Conservation (phyloP, 2,888 invertebrate species). For the Cryptus armator region DNA sequence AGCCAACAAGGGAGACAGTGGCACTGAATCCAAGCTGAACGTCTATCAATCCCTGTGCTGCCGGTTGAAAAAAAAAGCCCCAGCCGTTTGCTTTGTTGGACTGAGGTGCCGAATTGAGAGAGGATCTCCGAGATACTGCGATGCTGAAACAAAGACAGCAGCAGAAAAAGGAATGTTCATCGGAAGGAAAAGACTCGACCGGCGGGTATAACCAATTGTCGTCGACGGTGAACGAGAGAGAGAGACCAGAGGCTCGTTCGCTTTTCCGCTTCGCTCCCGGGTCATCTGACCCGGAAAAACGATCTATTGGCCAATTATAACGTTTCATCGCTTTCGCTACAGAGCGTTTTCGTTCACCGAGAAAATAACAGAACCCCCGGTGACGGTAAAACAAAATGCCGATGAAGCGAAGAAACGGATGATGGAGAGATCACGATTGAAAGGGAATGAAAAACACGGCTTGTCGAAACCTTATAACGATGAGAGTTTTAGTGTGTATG, state of each 20-base stretch:
- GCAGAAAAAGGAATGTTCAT: constrained; percentile 22
- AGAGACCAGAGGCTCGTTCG: constrained; percentile 19
- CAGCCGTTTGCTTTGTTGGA: constrained; percentile 57
- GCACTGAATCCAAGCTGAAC: constrained; percentile 70
- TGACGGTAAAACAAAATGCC: too few relatives aligned
- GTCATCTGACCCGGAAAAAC: constrained; percentile 6
- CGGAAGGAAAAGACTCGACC: constrained; percentile 10
- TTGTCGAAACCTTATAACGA: too few relatives aligned
- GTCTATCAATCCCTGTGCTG: constrained; percentile 63
- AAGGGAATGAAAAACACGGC: too few relatives aligned
- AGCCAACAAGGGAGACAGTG: constrained; percentile 71
- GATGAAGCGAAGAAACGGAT: too few relatives aligned
- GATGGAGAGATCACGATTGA: too few relatives aligned
- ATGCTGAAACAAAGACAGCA: constrained; percentile 15
- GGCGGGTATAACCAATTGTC: constrained; percentile 59
- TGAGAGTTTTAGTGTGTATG: too few relatives aligned
- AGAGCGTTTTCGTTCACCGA: constrained; percentile 14
- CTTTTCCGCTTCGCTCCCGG: constrained; percentile 11
- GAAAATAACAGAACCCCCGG: too few relatives aligned
- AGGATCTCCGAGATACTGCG: constrained; percentile 46
- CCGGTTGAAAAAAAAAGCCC: constrained; percentile 24
- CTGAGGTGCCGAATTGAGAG: constrained; percentile 59
- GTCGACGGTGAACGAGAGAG: constrained; percentile 51
- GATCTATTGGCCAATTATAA: constrained; percentile 36
- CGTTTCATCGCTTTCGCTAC: constrained; percentile 45